Percentiles rank a stretch among this genome's conserved stretches.
phyloP scores from a whole-genome alignment of 2,888 invertebrate species.

The Sinelater perroti region DNA sequence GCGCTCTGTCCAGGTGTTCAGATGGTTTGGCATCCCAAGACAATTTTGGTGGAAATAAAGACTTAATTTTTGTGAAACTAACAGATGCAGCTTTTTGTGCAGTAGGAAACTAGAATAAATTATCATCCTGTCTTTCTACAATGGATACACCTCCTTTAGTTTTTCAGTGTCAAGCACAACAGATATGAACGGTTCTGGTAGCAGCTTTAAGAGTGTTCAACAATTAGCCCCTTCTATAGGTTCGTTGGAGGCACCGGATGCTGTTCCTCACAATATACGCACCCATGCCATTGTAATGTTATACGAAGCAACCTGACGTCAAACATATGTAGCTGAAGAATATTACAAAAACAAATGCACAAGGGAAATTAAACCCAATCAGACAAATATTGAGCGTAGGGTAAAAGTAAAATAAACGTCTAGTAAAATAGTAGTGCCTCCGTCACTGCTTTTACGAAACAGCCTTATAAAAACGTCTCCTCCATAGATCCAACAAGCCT shows the following conservation, averaged over 20 bases:
- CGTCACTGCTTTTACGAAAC: constrained; percentile 53
- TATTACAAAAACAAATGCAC: constrained; percentile 94
- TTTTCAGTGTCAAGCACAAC: constrained; percentile 81
- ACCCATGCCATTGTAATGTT: constrained; percentile 96
- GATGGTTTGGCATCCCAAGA: constrained; percentile 95
- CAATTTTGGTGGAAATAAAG: constrained; percentile 89
- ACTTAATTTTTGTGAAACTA: constrained; percentile 95
- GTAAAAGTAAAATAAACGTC: constrained; percentile 79
- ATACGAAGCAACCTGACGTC: constrained; percentile 89
- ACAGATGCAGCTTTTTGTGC: constrained; percentile 95
- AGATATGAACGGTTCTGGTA: constrained; percentile 84
- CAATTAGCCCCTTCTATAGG: constrained; percentile 62
- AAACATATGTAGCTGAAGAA: constrained; percentile 92
- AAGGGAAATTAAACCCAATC: constrained; percentile 91
- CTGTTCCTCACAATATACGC: constrained; percentile 87
- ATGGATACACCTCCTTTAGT: constrained; percentile 71
- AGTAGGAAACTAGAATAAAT: constrained; percentile 88
- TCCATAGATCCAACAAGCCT: constrained; percentile 55
- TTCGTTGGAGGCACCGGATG: constrained; percentile 83
- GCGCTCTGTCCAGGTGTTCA: constrained; percentile 96
- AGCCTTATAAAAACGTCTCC: constrained; percentile 56
- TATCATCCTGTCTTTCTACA: constrained; percentile 52
- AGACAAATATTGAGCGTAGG: constrained; percentile 87
- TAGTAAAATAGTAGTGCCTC: constrained; percentile 41
- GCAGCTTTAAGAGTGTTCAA: constrained; percentile 93